Evolutionary conservation across 2,113 vertebrate genomes (phyloP).

Genomic region (Zeus faber): DNA sequence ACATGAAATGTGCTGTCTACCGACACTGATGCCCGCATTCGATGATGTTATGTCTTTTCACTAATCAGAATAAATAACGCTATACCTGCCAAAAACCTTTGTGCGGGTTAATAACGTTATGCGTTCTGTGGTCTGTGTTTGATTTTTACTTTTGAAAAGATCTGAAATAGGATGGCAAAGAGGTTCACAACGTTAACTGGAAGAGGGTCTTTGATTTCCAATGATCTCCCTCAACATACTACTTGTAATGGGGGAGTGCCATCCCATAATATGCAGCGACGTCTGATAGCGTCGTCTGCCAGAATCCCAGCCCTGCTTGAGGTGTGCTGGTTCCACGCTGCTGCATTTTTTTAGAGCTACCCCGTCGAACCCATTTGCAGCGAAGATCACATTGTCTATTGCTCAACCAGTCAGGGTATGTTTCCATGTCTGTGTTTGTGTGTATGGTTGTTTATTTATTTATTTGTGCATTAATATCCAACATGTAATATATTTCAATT

Average conservation of each 20-base stretch:
- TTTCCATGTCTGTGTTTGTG: neutral
- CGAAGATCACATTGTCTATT: neutral
- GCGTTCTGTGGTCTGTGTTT: too few species aligned
- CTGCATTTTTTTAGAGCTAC: neutral
- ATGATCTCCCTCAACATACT: neutral
- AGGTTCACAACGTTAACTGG: too few species aligned
- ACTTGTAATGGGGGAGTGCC: neutral
- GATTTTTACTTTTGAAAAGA: too few species aligned
- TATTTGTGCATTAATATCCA: constrained; percentile 2
- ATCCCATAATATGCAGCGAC: constrained; percentile 5
- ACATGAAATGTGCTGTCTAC: too few species aligned
- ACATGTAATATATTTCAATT: too few species aligned
- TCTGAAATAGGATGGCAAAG: too few species aligned
- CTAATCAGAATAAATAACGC: too few species aligned
- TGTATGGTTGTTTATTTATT: neutral
- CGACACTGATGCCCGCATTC: too few species aligned
- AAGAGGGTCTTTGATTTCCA: neutral
- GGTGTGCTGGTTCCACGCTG: neutral
- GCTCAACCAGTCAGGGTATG: constrained; percentile 1
- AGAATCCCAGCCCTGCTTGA: neutral
- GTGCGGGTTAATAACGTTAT: too few species aligned
- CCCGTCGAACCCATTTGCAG: neutral
- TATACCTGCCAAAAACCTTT: too few species aligned
- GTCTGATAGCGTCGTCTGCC: neutral
- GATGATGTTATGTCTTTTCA: too few species aligned